Evolutionary conservation across 2,888 invertebrate genomes (phyloP), one percentile per base, ranked within the genome.

Genomic region (Epinotia brunnichana): DNA sequence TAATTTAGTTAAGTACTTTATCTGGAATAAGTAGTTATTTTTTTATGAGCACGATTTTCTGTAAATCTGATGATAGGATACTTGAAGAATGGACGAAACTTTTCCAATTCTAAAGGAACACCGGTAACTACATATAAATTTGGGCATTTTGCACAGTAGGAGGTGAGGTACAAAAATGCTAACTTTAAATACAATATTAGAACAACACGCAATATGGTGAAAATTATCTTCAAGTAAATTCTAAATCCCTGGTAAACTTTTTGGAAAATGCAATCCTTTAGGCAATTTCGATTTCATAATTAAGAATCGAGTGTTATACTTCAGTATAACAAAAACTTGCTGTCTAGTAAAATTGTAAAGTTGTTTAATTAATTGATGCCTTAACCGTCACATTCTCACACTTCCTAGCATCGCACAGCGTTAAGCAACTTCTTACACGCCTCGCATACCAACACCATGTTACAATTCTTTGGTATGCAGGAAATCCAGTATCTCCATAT

Each of bases 401-500:
- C 54, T 48, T 57, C 24, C 15, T 11, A 35, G 3, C 24, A 41
- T 53, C 53, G 5, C 21, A 13, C 13, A 29, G 15, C 3, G 17
- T 29, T 64, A 51, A 54, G 13, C 19, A 44, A 62, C 67, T 72
- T 68, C 61, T 72, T 71, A 60, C 60, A 19, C n/a, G n/a, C n/a
- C 48, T 29, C 24, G 24, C 67, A 54, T 54, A 56, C 44, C 64
- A 29, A 24, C 59, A 61, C 66, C 39, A 44, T 48, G 54, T 57
- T 54, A 29, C 57, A 69, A 69, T 63, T 41, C 19, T 44, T 69
- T 19, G n/a, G 51, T 41, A 53, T 69, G 54, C 62, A 62, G 24
- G 35, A 68, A 57, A 73, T 62, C 73, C 57, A 39, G 73, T 69
- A 73, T 73, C 69, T 41, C 73, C 73, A 73, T 73, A 63, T 56